Conservation (phyloP, 2,797 vertebrate species). For the Pipistrellus kuhlii region DNA sequence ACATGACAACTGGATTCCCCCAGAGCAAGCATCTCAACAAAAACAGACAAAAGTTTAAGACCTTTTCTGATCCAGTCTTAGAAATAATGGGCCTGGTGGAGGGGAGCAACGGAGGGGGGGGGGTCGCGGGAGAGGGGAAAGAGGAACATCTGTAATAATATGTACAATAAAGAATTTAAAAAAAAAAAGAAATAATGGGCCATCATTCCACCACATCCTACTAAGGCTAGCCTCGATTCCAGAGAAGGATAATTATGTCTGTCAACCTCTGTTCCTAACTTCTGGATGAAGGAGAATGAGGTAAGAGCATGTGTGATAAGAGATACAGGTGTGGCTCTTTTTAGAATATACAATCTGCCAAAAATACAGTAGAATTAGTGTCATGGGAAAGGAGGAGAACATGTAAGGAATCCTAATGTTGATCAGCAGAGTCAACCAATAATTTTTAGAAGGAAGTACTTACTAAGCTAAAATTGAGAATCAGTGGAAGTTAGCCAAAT, state of each 20-base stretch:
- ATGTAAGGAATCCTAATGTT: not conserved
- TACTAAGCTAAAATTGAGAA: not conserved
- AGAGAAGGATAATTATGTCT: not conserved
- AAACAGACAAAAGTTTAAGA: not conserved
- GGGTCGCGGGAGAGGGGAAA: too few species aligned
- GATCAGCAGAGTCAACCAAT: not conserved
- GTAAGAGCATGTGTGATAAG: not conserved
- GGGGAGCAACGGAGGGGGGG: too few species aligned
- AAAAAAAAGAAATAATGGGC: too few species aligned
- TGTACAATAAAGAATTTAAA: too few species aligned
- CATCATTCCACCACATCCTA: not conserved
- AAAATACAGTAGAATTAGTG: not conserved
- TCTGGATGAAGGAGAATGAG: not conserved
- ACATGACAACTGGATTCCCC: not conserved
- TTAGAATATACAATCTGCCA: not conserved
- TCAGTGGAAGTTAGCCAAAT: not conserved
- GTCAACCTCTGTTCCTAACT: not conserved
- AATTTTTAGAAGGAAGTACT: slow-evolving; percentile 38
- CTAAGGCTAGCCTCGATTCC: not conserved
- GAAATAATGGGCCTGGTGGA: not conserved
- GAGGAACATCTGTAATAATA: too few species aligned
- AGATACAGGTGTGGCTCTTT: not conserved
- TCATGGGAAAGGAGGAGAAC: not conserved
- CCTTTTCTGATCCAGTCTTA: not conserved
- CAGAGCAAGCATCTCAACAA: not conserved